Evolutionary conservation across 2,113 vertebrate species (phyloP).

Genomic region (Pterocles burchelli): DNA sequence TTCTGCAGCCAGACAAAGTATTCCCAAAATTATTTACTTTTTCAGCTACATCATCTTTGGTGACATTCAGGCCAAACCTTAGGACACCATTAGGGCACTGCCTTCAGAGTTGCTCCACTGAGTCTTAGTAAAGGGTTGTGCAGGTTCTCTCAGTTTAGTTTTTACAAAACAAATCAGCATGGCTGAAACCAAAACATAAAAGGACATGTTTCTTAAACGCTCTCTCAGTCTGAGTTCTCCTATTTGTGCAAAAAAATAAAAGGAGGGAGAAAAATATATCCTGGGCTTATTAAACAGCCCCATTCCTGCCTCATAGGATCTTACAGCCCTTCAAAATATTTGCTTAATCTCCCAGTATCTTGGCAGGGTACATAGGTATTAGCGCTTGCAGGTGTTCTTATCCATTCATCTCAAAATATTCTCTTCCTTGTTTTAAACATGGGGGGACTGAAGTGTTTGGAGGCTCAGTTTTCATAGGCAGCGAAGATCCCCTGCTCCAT

Average conservation of each 20-base stretch:
- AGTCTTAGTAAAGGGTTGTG: background rate
- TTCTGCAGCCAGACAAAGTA: background rate
- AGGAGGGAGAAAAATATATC: background rate
- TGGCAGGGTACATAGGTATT: slow-evolving; percentile 29
- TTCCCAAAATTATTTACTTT: background rate
- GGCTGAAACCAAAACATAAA: background rate
- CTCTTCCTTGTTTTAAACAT: background rate
- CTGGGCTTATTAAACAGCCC: background rate
- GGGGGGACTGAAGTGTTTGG: slow-evolving; percentile 21
- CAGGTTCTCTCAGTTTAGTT: background rate
- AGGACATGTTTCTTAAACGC: background rate
- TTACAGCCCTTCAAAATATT: slow-evolving; percentile 52
- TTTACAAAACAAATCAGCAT: background rate
- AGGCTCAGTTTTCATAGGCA: slow-evolving; percentile 34
- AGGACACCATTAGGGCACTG: background rate
- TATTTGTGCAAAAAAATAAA: background rate
- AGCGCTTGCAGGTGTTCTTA: slow-evolving; percentile 36
- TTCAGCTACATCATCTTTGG: background rate
- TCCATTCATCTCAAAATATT: slow-evolving; percentile 62
- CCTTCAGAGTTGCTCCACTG: background rate
- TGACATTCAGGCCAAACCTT: background rate
- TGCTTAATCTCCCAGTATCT: slow-evolving; percentile 50
- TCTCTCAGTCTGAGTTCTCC: background rate
- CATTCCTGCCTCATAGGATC: slow-evolving; percentile 3
- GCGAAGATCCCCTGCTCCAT: background rate